Percentiles rank a stretch among this genome's conserved stretches.
These are phyloP conservation scores for Apostichopus japonicus DNA, from an alignment of 35 echinoderm and acorn worm genomes.

Conservation along the genomic window DNA sequence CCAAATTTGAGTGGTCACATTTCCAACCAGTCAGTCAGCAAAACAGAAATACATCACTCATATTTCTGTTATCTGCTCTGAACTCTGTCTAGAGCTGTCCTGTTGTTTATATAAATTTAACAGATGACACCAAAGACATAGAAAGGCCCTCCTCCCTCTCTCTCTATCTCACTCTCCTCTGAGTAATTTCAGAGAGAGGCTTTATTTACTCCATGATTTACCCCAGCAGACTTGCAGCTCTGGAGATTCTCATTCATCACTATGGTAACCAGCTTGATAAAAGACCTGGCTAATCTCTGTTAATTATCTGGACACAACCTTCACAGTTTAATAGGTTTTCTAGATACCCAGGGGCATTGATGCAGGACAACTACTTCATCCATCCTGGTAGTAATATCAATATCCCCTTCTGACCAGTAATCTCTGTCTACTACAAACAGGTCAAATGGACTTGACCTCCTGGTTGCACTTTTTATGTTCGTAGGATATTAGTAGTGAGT, in stretches of 20 bases:
- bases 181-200: too few relatives aligned
- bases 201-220: too few relatives aligned
- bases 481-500: too few relatives aligned
- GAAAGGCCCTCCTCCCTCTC: too few relatives aligned
- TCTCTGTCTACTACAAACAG: background rate
- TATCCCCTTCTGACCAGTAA: background rate
- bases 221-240: background rate
- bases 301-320: conserved; percentile 9
- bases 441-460: conserved; percentile 6
- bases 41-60: too few relatives aligned
- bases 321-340: conserved; percentile 16
- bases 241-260: background rate
- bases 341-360: conserved; percentile 41
- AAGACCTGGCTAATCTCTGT: conserved; percentile 10
- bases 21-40: too few relatives aligned
- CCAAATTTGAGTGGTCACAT: too few relatives aligned
- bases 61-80: too few relatives aligned
- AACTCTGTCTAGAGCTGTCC: too few relatives aligned
- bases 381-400: conserved; percentile 1
- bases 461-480: background rate
- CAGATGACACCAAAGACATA: too few relatives aligned
- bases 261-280: background rate
- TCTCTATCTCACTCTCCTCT: too few relatives aligned
- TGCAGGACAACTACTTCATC: background rate
- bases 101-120: too few relatives aligned